Evolutionary conservation across 2,797 vertebrate genomes (phyloP).

Genomic region (Cichlasoma orientale): DNA sequence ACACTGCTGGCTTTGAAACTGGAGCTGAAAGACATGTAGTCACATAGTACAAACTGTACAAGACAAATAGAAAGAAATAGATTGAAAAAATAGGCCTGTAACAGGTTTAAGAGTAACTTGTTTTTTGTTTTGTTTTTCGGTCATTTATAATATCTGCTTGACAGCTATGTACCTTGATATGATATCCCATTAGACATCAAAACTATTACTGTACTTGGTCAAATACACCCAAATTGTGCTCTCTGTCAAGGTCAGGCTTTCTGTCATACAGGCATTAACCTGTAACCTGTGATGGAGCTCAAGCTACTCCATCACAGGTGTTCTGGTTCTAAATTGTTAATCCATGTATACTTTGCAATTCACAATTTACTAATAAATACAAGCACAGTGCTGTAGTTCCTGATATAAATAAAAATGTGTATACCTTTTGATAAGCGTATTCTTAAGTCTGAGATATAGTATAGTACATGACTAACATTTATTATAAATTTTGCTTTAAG

Average conservation of each 20-base stretch:
- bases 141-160: no score
- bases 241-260: not conserved
- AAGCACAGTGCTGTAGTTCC: not conserved
- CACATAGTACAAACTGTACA: accelerated
- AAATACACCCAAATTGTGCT: not conserved
- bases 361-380: no score
- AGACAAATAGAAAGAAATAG: not conserved
- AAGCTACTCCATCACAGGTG: accelerated
- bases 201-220: not conserved
- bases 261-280: not conserved
- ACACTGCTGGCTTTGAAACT: conserved; percentile 28
- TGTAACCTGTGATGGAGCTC: not conserved
- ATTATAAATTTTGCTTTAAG: not conserved
- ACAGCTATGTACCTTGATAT: no score
- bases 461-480: not conserved
- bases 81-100: not conserved
- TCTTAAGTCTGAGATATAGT: not conserved
- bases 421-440: not conserved
- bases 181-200: no score
- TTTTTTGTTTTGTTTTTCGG: no score
- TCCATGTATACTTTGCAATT: no score
- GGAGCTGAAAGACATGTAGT: conserved; percentile 10
- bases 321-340: no score
- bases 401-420: accelerated
- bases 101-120: not conserved